Base-by-base conservation (phyloP, 2,888 invertebrate genomes). In the Amaurobius ferox region DNA sequence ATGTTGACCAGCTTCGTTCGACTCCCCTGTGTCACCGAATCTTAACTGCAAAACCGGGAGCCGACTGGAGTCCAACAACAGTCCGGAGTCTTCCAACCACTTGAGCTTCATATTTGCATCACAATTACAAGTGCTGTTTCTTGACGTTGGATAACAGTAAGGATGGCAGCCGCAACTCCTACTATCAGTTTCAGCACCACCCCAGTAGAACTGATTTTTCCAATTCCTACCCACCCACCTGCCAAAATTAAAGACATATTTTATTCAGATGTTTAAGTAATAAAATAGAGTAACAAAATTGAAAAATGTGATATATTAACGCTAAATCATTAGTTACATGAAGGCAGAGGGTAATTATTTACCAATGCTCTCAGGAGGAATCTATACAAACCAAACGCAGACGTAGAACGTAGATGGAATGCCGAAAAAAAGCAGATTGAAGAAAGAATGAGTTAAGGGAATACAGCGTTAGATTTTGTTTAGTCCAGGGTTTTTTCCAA, bases 151-250 rank as follows among this genome's bases (percentile, higher is more conserved):
- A 16, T 88, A 55, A 39, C 90, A 90, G 55, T 89, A 88, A 1
- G 90, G 90, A 78, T 90, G 90, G 29, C 90, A 90, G 0, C 89
- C 90, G 61, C 90, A 90, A 16, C 89, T 86, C 6, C 88, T 78
- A 76, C 89, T 90, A 79, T 89, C 89, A 0, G 90, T 89, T 44
- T 89, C 89, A 28, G 90, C 90, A 7, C 89, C 89, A 23, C 90
- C 90, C 90, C 90, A 90, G 76, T 90, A 90, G 70, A 87, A 89
- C 48, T 90, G 90, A 16, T 81, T 83, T 28, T 81, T 81, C 88
- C 89, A 89, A 66, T 89, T 87, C 16, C 90, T 80, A 16, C 90
- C 90, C 0, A 90, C 89, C 90, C 90, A 90, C 89, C 89, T 89
- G 39, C 3, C 19, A 7, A 13, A 35, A 5, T 0, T n/a, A 23